Conservation (phyloP, 35 echinoderm and acorn worm species). For the Ophiothrix spiculata region DNA sequence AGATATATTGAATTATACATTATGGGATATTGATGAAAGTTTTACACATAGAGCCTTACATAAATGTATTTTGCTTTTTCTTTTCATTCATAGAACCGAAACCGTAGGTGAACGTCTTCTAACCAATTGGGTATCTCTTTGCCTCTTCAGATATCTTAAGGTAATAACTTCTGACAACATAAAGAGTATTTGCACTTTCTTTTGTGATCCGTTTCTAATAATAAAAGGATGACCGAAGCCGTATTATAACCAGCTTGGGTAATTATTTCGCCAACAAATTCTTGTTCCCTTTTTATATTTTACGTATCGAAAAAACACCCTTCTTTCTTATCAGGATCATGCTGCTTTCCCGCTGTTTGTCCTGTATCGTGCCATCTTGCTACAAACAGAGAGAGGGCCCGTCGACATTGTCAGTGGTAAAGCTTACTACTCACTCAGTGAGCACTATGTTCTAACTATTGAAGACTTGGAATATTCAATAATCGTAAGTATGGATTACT, state of each 20-base stretch:
- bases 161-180: slow-evolving; percentile 24
- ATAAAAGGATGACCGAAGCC: neutral
- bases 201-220: neutral
- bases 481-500: too few species aligned
- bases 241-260: neutral
- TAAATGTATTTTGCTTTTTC: too few species aligned
- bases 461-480: neutral
- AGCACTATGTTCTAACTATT: slow-evolving; percentile 64
- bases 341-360: slow-evolving; percentile 53
- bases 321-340: slow-evolving; percentile 20
- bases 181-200: neutral
- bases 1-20: too few species aligned
- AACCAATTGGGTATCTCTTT: slow-evolving; percentile 83
- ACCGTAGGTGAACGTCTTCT: slow-evolving; percentile 83
- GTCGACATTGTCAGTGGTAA: slow-evolving; percentile 81
- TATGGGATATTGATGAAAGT: too few species aligned
- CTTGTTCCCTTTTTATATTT: neutral
- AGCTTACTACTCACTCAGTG: slow-evolving; percentile 84
- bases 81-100: slow-evolving; percentile 63
- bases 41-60: too few species aligned
- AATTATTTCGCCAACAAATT: neutral
- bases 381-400: slow-evolving; percentile 80
- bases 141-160: slow-evolving; percentile 82
- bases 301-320: too few species aligned
- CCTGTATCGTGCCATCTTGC: slow-evolving; percentile 77